Conservation (phyloP, 1,140 invertebrate species). For the Drosophila erecta region DNA sequence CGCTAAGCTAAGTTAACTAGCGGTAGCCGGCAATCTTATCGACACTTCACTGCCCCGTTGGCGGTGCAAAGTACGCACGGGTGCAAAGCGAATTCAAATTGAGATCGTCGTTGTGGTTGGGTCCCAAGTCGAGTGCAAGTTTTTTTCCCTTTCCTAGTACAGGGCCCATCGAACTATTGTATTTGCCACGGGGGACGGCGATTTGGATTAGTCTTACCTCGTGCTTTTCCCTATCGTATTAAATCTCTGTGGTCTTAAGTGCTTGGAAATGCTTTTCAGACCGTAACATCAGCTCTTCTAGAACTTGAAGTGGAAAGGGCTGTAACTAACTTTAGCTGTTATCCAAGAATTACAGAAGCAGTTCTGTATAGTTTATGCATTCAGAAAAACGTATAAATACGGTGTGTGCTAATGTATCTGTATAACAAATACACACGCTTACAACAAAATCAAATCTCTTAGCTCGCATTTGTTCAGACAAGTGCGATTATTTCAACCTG, state of each 20-base stretch:
- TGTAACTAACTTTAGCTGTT: neutral
- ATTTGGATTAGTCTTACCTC: conserved; percentile 4
- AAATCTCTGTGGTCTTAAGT: conserved; percentile 11
- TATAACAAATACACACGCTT: neutral
- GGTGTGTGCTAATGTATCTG: too few species aligned
- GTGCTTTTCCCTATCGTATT: conserved; percentile 9
- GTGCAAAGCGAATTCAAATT: conserved; percentile 50
- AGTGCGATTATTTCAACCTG: neutral
- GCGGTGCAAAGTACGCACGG: conserved; percentile 59
- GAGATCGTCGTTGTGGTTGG: conserved; percentile 21
- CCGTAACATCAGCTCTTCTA: neutral
- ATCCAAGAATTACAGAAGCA: neutral
- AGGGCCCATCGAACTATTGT: conserved; percentile 13
- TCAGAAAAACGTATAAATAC: too few species aligned
- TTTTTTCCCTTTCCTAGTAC: conserved; percentile 13
- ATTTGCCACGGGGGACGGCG: neutral
- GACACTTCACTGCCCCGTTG: conserved; percentile 31
- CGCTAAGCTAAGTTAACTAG: conserved; percentile 28
- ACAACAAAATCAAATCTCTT: neutral
- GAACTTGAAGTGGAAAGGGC: neutral
- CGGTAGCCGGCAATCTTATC: conserved; percentile 61
- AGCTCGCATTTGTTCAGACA: neutral
- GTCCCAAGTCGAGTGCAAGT: conserved; percentile 57
- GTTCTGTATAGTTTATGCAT: too few species aligned
- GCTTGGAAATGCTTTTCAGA: conserved; percentile 7